Evolutionary conservation across 1,140 invertebrate species (phyloP).

Genomic region (Psilanteris sp.): DNA sequence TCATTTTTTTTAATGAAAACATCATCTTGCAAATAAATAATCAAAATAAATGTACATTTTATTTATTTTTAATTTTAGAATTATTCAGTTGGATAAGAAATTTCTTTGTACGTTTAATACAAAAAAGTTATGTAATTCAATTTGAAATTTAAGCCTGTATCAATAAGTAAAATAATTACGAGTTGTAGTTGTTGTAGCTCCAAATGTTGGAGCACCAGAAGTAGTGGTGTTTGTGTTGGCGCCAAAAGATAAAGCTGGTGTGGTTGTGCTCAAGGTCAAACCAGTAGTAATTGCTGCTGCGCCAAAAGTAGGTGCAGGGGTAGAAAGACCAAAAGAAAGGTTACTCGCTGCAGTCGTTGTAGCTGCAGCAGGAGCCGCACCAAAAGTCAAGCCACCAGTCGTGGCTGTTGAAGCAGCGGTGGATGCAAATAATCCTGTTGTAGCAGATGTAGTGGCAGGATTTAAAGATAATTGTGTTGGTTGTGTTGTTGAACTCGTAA

Average conservation of each 20-base stretch:
- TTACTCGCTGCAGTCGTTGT: conserved; percentile 32
- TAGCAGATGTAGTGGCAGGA: conserved; percentile 1
- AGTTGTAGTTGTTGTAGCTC: conserved; percentile 66
- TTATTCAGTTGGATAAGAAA: no score
- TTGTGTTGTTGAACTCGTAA: conserved; percentile 21
- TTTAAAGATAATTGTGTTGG: conserved; percentile 1
- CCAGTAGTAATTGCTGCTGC: conserved; percentile 46
- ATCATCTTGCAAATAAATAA: no score
- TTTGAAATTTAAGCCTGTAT: no score
- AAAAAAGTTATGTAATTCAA: no score
- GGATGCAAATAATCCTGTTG: conserved; percentile 21
- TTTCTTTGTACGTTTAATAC: no score
- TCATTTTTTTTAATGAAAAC: conserved; percentile 9
- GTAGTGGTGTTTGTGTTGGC: conserved; percentile 62
- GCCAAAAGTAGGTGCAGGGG: conserved; percentile 65
- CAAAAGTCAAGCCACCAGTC: conserved; percentile 13
- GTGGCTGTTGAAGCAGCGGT: conserved; percentile 2
- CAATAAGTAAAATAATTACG: conserved; percentile 52
- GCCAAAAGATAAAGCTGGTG: conserved; percentile 64
- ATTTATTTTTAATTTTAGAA: no score
- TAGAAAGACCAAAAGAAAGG: conserved; percentile 50
- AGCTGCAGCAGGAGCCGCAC: conserved; percentile 6
- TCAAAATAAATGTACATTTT: no score
- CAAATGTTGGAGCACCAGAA: conserved; percentile 63
- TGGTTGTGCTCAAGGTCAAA: conserved; percentile 65